Conservation (phyloP, 2,113 vertebrate species). For the Bubo scandiacus region DNA sequence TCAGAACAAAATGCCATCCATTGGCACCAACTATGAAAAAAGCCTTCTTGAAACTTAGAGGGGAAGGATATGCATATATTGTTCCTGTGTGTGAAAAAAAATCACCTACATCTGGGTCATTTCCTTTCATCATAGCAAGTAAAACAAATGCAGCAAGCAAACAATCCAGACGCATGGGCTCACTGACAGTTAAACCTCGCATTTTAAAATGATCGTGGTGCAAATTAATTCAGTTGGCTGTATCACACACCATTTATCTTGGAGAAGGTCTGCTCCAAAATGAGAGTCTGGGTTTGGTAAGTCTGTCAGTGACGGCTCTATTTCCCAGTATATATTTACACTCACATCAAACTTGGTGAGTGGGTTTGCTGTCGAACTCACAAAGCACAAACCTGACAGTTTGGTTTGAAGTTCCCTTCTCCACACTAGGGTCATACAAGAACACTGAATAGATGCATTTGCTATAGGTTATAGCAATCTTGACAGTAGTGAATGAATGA, state of each 20-base stretch:
- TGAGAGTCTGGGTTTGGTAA: constrained; percentile 33
- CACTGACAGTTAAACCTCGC: not conserved
- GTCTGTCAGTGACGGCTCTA: constrained; percentile 41
- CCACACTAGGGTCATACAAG: not conserved
- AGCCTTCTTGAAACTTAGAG: not conserved
- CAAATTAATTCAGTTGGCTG: constrained; percentile 17
- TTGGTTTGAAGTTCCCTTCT: constrained; percentile 54
- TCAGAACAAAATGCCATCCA: not conserved
- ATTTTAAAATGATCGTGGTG: not conserved
- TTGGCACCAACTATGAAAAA: not conserved
- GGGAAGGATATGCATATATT: not conserved
- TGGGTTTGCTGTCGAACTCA: constrained; percentile 50
- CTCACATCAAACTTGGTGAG: constrained; percentile 40
- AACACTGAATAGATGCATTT: constrained; percentile 37
- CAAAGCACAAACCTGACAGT: constrained; percentile 29
- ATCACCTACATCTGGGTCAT: not conserved
- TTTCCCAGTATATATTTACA: constrained; percentile 57
- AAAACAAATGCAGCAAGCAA: not conserved
- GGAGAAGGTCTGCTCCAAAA: constrained; percentile 43
- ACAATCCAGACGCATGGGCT: not conserved
- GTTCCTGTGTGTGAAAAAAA: not conserved
- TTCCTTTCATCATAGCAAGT: not conserved
- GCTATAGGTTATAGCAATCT: constrained; percentile 22
- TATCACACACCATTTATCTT: not conserved
- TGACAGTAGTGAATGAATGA: constrained; percentile 52